A percentile compares a stretch with the other conserved stretches of the same genome.
phyloP scores from a whole-genome alignment of 2,797 vertebrate genomes.

The Takifugu ocellatus region DNA sequence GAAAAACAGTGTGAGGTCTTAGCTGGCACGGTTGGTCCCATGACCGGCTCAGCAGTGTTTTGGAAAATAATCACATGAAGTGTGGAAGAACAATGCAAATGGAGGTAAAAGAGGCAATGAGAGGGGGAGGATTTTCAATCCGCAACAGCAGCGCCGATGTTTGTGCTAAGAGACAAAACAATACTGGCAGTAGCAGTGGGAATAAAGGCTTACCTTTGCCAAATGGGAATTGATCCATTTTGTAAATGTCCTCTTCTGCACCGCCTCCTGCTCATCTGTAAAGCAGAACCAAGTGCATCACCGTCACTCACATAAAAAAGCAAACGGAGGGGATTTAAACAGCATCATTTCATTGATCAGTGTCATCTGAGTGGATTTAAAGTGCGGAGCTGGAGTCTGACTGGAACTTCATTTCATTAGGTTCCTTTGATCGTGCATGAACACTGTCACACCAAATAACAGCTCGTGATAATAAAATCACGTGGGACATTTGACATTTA shows the following conservation, averaged over 20 bases:
- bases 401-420: conserved; percentile 45
- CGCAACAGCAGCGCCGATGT: conserved; percentile 30
- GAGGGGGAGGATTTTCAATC: conserved; percentile 36
- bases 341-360: conserved; percentile 58
- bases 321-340: conserved; percentile 50
- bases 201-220: conserved; percentile 84
- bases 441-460: conserved; percentile 26
- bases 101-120: conserved; percentile 22
- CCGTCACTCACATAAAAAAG: conserved; percentile 43
- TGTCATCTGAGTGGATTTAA: conserved; percentile 34
- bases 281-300: conserved; percentile 62
- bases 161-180: conserved; percentile 39
- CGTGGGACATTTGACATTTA: conserved; percentile 62
- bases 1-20: conserved; percentile 36
- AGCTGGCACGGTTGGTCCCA: conserved; percentile 45
- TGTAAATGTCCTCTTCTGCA: conserved; percentile 98
- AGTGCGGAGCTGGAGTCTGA: conserved; percentile 30
- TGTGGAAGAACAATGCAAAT: conserved; percentile 15
- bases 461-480: conserved; percentile 23
- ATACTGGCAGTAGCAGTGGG: conserved; percentile 48
- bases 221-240: conserved; percentile 99
- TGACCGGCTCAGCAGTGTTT: conserved; percentile 46
- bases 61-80: conserved; percentile 43
- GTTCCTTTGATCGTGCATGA: conserved; percentile 35
- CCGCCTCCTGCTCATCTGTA: conserved; percentile 96